Evolutionary conservation across 2,113 vertebrate genomes (phyloP).

Genomic region (Archocentrus centrarchus): DNA sequence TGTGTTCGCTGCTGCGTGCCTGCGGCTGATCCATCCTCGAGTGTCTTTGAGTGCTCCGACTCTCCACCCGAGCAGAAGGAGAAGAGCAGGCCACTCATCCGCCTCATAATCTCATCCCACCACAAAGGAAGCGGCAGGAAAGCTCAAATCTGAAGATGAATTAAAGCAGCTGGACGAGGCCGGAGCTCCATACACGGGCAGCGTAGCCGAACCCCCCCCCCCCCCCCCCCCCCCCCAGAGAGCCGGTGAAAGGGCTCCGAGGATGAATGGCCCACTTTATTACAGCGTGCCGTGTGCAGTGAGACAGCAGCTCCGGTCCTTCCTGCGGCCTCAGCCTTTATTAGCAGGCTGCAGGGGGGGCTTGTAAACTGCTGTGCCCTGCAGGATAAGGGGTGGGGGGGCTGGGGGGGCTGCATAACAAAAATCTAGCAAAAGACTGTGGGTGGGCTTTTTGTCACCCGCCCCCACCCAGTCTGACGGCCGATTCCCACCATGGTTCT

Average conservation of each 20-base stretch:
- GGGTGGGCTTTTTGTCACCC: constrained; percentile 83
- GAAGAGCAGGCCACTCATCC: constrained; percentile 48
- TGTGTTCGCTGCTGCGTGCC: neutral
- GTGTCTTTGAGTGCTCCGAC: constrained; percentile 14
- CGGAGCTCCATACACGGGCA: constrained; percentile 67
- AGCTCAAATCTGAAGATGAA: constrained; percentile 69
- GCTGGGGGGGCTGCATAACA: constrained; percentile 71
- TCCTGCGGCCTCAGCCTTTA: constrained; percentile 72
- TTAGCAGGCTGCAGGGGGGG: constrained; percentile 59
- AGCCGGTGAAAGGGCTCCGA: constrained; percentile 64
- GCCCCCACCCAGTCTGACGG: constrained; percentile 66
- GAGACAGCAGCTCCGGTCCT: constrained; percentile 65
- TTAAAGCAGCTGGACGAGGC: constrained; percentile 65
- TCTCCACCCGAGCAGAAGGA: constrained; percentile 38
- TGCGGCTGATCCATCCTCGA: neutral
- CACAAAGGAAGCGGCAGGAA: constrained; percentile 64
- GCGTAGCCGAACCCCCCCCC: constrained; percentile 45
- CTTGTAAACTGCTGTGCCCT: constrained; percentile 72
- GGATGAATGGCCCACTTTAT: constrained; percentile 79
- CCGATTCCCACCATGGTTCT: constrained; percentile 90
- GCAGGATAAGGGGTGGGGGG: constrained; percentile 17
- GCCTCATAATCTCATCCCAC: constrained; percentile 62
- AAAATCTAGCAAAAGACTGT: constrained; percentile 76
- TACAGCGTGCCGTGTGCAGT: constrained; percentile 73
- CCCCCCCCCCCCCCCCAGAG: constrained; percentile 45